phyloP scores from a whole-genome alignment of 2,797 vertebrate species.

The Cynopterus sphinx region DNA sequence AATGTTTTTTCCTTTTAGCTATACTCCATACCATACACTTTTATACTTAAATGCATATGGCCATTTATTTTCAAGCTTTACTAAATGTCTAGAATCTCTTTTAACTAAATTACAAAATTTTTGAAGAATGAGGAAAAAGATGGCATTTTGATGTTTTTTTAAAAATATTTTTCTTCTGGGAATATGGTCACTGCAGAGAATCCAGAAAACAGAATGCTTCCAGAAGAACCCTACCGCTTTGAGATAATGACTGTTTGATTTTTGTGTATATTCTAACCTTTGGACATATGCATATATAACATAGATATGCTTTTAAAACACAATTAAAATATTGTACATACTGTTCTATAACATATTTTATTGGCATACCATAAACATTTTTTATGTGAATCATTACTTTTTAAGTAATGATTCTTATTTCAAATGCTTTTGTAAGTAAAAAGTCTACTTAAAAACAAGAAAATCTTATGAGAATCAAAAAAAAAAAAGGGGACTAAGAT shows the following conservation, averaged over 20 bases:
- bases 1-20: not conserved
- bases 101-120: not conserved
- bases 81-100: not conserved
- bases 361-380: not conserved
- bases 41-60: conserved; percentile 3
- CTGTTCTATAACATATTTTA: not conserved
- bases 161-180: conserved; percentile 24
- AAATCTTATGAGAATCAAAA: not conserved
- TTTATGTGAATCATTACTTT: not conserved
- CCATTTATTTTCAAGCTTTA: conserved; percentile 51
- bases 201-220: not conserved
- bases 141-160: not conserved
- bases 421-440: not conserved
- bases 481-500: not conserved
- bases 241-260: not conserved
- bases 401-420: not conserved
- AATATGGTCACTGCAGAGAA: not conserved
- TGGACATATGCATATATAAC: not conserved
- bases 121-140: conserved; percentile 20
- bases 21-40: not conserved
- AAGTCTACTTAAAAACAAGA: not conserved
- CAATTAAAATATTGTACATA: not conserved
- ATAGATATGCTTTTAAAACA: not conserved
- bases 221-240: not conserved
- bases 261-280: not conserved